Conservation (phyloP, 2,888 invertebrate genomes). For the Mythimna lalbum region DNA sequence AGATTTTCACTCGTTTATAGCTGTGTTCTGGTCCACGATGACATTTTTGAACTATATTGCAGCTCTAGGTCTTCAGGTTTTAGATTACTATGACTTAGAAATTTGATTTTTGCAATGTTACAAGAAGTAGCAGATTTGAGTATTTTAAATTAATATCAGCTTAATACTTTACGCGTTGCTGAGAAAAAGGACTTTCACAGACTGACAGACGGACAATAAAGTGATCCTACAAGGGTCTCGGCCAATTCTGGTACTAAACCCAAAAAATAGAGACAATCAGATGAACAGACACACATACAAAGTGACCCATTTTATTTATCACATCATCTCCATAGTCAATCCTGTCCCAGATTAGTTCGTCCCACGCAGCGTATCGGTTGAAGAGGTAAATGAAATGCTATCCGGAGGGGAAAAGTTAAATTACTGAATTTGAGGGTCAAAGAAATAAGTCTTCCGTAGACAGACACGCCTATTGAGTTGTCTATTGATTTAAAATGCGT, state of each 20-base stretch:
- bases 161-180: no score
- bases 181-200: no score
- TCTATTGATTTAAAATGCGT: conserved; percentile 83
- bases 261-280: neutral
- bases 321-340: conserved; percentile 72
- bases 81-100: no score
- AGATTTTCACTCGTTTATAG: no score
- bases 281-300: neutral
- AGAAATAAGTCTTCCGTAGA: conserved; percentile 88
- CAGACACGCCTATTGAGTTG: conserved; percentile 80
- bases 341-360: conserved; percentile 89
- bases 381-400: conserved; percentile 91
- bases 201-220: no score
- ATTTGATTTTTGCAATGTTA: no score
- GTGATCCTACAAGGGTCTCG: no score
- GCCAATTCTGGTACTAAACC: neutral
- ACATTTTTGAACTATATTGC: no score
- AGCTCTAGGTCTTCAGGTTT: no score
- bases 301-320: conserved; percentile 1
- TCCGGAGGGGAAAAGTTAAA: conserved; percentile 91
- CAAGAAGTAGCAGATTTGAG: no score
- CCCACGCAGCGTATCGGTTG: conserved; percentile 91
- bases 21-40: no score
- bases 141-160: no score
- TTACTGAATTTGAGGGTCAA: conserved; percentile 91